Conservation (phyloP, 2,888 invertebrate species). For the Oxycera nigricornis region DNA sequence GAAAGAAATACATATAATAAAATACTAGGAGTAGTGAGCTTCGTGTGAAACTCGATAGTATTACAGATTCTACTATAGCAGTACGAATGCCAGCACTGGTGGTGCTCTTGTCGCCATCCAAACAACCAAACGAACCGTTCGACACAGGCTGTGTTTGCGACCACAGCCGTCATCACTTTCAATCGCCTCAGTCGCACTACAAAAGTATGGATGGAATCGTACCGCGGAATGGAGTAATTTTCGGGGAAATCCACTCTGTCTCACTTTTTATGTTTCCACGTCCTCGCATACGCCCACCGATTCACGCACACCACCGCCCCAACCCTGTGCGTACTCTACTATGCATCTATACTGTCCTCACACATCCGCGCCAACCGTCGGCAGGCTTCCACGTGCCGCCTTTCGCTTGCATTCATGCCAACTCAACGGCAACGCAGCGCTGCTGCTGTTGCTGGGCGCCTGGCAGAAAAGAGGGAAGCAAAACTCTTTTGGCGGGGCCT, state of each 20-base stretch:
- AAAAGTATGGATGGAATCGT: too few relatives aligned
- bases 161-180: too few relatives aligned
- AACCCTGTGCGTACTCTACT: conserved; percentile 7
- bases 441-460: conserved; percentile 54
- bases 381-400: conserved; percentile 25
- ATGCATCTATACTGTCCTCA: too few relatives aligned
- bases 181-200: too few relatives aligned
- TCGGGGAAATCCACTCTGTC: conserved; percentile 31
- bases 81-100: too few relatives aligned
- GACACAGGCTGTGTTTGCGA: too few relatives aligned
- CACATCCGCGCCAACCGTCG: background rate
- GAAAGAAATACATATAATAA: too few relatives aligned
- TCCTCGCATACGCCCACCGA: conserved; percentile 12
- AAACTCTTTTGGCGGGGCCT: conserved; percentile 63
- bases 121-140: too few relatives aligned
- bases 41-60: too few relatives aligned
- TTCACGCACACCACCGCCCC: background rate
- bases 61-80: too few relatives aligned
- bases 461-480: conserved; percentile 63
- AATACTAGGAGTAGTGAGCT: too few relatives aligned
- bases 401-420: background rate
- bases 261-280: conserved; percentile 16
- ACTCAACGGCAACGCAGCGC: conserved; percentile 4
- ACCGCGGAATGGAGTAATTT: conserved; percentile 13
- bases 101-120: too few relatives aligned